Percentiles rank a stretch among this genome's conserved stretches.
These are phyloP conservation scores for Adelognathus sp. DNA, from an alignment of 2,888 invertebrate species.

Conservation along the genomic window DNA sequence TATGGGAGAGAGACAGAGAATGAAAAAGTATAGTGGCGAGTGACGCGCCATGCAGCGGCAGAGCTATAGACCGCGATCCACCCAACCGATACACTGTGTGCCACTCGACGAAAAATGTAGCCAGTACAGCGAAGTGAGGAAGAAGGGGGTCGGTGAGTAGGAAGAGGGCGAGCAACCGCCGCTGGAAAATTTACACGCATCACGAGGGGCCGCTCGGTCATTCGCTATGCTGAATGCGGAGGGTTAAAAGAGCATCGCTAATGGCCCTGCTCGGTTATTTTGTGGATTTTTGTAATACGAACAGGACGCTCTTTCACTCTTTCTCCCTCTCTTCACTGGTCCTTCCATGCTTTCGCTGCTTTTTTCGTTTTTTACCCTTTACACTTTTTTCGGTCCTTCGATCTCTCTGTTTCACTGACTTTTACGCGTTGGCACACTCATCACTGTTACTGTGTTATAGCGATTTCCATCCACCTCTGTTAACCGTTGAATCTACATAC, in stretches of 20 bases:
- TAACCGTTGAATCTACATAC: slow-evolving; percentile 16
- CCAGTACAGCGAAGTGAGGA: slow-evolving; percentile 62
- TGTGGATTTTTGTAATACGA: slow-evolving; percentile 81
- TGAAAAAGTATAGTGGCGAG: slow-evolving; percentile 48
- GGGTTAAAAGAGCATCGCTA: slow-evolving; percentile 81
- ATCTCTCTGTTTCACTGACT: slow-evolving; percentile 37
- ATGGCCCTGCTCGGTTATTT: slow-evolving; percentile 81
- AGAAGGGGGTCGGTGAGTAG: slow-evolving; percentile 26
- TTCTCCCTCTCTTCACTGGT: slow-evolving; percentile 38
- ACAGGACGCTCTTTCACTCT: slow-evolving; percentile 61
- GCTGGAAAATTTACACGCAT: slow-evolving; percentile 81
- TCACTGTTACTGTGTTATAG: slow-evolving; percentile 12
- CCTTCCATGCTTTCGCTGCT: slow-evolving; percentile 25
- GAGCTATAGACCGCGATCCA: slow-evolving; percentile 52
- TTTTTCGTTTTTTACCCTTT: slow-evolving; percentile 26
- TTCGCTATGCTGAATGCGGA: slow-evolving; percentile 74
- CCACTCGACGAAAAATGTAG: slow-evolving; percentile 80
- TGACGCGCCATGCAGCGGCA: slow-evolving; percentile 54
- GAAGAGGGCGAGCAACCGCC: slow-evolving; percentile 74
- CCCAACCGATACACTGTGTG: slow-evolving; percentile 68
- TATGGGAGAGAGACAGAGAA: slow-evolving; percentile 27
- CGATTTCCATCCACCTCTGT: slow-evolving; percentile 6
- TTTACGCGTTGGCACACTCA: slow-evolving; percentile 44
- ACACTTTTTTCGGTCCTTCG: slow-evolving; percentile 29
- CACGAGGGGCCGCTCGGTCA: slow-evolving; percentile 69